Conservation (phyloP, 2,888 invertebrate genomes). For the Lampropteryx suffumata region DNA sequence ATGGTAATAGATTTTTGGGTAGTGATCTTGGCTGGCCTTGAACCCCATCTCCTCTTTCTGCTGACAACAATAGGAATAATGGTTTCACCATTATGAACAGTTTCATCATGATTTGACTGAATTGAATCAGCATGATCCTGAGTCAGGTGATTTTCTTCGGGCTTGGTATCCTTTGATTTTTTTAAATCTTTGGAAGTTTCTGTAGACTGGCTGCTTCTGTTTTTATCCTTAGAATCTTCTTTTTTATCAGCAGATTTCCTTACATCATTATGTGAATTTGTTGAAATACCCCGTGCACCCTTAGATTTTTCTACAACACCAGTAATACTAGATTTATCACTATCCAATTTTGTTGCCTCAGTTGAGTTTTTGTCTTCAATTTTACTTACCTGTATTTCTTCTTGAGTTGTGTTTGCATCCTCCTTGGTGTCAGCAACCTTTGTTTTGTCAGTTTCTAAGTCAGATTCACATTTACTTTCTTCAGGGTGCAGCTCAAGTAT, state of each 20-base stretch:
- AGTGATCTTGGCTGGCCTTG: constrained; percentile 69
- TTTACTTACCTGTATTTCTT: constrained; percentile 70
- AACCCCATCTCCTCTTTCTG: constrained; percentile 76
- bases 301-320: constrained; percentile 70
- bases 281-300: constrained; percentile 42
- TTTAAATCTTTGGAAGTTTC: constrained; percentile 41
- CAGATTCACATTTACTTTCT: constrained; percentile 62
- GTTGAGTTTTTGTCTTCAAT: constrained; percentile 56
- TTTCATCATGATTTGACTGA: constrained; percentile 51
- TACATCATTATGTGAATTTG: constrained; percentile 41
- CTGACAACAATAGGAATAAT: constrained; percentile 54
- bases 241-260: constrained; percentile 28
- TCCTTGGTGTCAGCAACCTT: constrained; percentile 38
- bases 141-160: constrained; percentile 33
- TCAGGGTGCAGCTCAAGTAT: constrained; percentile 67
- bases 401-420: constrained; percentile 39
- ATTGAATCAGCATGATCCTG: constrained; percentile 45
- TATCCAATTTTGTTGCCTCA: constrained; percentile 53
- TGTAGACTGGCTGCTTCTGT: constrained; percentile 41
- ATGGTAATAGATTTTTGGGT: constrained; percentile 86
- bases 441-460: constrained; percentile 50
- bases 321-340: constrained; percentile 62
- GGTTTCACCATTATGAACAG: constrained; percentile 57
- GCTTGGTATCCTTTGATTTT: constrained; percentile 24
- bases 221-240: constrained; percentile 30